These are phyloP conservation scores for Microtus montanus DNA, from an alignment of 2,113 vertebrate species.

Conservation along the genomic window DNA sequence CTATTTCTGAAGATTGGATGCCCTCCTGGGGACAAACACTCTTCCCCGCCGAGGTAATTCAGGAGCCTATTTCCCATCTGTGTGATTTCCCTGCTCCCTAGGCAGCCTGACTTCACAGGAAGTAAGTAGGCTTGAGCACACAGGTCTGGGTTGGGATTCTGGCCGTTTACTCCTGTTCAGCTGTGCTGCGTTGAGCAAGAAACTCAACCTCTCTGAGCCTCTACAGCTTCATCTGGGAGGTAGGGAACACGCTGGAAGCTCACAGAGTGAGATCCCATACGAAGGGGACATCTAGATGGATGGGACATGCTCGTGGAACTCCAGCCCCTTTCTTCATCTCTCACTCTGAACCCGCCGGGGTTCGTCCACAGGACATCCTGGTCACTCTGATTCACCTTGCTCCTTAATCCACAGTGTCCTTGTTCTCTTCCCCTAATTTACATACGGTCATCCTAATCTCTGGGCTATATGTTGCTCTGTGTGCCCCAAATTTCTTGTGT, in stretches of 20 bases:
- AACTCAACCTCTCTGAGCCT: constrained; percentile 2
- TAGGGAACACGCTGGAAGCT: not conserved
- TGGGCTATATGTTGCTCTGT: not conserved
- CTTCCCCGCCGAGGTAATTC: constrained; percentile 47
- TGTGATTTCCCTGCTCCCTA: not conserved
- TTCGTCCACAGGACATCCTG: fast-evolving
- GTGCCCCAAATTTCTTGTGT: not conserved
- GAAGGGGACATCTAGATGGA: not conserved
- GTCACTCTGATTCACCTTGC: not conserved
- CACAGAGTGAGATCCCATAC: not conserved
- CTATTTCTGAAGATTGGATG: constrained; percentile 60
- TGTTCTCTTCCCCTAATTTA: not conserved
- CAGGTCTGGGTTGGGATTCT: not conserved
- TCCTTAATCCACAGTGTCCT: not conserved
- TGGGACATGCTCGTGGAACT: fast-evolving
- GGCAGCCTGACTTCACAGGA: not conserved
- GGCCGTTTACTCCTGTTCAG: not conserved
- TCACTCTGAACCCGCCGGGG: not conserved
- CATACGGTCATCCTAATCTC: not conserved
- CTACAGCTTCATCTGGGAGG: not conserved
- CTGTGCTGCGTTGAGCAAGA: not conserved
- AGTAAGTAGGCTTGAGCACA: not conserved
- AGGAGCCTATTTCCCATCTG: not conserved
- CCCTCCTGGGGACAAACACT: constrained; percentile 50
- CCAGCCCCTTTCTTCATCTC: not conserved